These are phyloP conservation scores for Drosophila tsacasi DNA, from an alignment of 1,140 invertebrate species.

Conservation along the genomic window DNA sequence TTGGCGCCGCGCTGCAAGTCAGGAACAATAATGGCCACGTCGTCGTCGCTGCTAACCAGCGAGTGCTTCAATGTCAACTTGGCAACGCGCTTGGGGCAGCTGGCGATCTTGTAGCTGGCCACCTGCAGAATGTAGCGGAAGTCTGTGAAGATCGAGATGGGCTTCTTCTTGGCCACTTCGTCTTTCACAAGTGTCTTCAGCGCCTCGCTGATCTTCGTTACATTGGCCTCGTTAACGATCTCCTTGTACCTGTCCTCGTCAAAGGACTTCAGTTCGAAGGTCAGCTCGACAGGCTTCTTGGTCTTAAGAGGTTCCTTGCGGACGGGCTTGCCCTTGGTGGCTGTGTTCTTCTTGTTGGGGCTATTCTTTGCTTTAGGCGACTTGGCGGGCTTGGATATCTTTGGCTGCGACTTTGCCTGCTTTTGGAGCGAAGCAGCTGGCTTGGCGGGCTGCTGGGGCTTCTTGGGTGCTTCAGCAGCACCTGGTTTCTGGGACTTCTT, in stretches of 20 bases:
- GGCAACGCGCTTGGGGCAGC: conserved; percentile 73
- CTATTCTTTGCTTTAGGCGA: conserved; percentile 28
- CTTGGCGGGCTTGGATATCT: conserved; percentile 36
- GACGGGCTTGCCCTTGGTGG: conserved; percentile 15
- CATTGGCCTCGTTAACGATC: conserved; percentile 62
- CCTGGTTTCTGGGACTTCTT: conserved; percentile 25
- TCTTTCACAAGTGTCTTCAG: conserved; percentile 60
- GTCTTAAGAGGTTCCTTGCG: conserved; percentile 14
- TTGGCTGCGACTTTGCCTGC: conserved; percentile 21
- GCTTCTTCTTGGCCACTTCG: conserved; percentile 69
- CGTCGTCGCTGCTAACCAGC: conserved; percentile 85
- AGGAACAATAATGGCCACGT: conserved; percentile 86
- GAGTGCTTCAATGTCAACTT: conserved; percentile 86
- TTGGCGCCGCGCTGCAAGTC: conserved; percentile 86
- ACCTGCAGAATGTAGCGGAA: conserved; percentile 77
- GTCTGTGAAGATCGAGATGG: conserved; percentile 67
- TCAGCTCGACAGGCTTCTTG: conserved; percentile 33
- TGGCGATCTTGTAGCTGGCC: conserved; percentile 74
- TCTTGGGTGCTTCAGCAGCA: neutral
- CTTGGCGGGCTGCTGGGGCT: conserved; percentile 6
- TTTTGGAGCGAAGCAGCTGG: conserved; percentile 27
- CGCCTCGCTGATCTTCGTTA: conserved; percentile 66
- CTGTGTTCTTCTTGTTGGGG: conserved; percentile 5
- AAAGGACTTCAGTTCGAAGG: conserved; percentile 61
- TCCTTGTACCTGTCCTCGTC: conserved; percentile 69